Evolutionary conservation across 64 coral and sea anemone species (phyloP).

Genomic region (Acropora yongei): DNA sequence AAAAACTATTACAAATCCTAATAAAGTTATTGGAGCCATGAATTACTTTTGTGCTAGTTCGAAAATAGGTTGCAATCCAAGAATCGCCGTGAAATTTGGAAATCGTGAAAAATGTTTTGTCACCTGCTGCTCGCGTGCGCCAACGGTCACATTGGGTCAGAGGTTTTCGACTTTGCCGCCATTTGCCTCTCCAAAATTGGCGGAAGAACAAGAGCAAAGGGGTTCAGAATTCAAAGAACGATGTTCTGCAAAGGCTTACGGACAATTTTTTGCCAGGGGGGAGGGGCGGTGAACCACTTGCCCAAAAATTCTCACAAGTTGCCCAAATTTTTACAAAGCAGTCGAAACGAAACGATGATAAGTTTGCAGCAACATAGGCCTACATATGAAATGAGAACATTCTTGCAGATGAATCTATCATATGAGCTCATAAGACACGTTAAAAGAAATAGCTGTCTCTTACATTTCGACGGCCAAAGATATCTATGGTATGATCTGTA

Average conservation of each 20-base stretch:
- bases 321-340: no score
- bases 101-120: not conserved
- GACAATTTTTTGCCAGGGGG: not conserved
- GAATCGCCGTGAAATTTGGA: not conserved
- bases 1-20: not conserved
- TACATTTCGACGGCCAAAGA: no score
- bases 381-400: no score
- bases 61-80: not conserved
- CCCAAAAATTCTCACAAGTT: no score
- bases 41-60: not conserved
- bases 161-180: not conserved
- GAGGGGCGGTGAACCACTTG: no score
- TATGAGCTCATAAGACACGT: no score
- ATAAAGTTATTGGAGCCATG: not conserved
- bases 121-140: not conserved
- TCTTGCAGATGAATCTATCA: no score
- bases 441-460: no score
- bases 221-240: not conserved
- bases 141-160: not conserved
- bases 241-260: not conserved
- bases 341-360: no score
- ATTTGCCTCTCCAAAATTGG: no score
- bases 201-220: not conserved
- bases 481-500: no score
- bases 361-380: no score